Conservation (phyloP, 2,888 invertebrate species). For the Lamellibrachia satsuma region DNA sequence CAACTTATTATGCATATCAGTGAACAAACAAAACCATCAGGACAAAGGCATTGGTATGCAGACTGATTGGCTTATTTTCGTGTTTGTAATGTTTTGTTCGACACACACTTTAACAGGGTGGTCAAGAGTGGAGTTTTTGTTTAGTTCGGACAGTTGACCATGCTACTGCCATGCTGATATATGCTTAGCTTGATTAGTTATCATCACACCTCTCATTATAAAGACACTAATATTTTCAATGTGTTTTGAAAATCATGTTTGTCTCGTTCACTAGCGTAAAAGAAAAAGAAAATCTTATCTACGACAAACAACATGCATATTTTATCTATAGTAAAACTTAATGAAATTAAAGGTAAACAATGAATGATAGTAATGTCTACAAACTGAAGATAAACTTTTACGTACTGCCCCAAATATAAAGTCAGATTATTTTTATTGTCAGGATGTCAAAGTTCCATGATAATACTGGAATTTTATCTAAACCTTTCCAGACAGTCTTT, state of each 20-base stretch:
- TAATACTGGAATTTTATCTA: background rate
- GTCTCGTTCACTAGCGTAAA: background rate
- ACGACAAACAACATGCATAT: too few species aligned
- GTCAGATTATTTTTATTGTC: background rate
- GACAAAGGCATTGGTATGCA: constrained; percentile 1
- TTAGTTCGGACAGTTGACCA: background rate
- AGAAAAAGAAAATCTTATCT: background rate
- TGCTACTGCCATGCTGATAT: background rate
- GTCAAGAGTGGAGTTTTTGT: background rate
- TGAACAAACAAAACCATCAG: background rate
- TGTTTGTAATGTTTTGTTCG: background rate
- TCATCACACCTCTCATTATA: background rate
- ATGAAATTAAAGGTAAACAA: too few species aligned
- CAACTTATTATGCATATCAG: background rate
- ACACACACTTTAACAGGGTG: background rate
- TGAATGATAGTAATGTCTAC: background rate
- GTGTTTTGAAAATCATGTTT: background rate
- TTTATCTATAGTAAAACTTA: too few species aligned
- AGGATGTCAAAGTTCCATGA: background rate
- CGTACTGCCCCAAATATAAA: background rate
- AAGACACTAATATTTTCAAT: background rate
- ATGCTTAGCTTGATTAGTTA: background rate
- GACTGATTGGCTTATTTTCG: background rate
- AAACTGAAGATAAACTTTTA: background rate
- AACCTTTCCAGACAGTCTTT: background rate